Evolutionary conservation across 2,797 vertebrate species (phyloP).

Genomic region (Morelia viridis): DNA sequence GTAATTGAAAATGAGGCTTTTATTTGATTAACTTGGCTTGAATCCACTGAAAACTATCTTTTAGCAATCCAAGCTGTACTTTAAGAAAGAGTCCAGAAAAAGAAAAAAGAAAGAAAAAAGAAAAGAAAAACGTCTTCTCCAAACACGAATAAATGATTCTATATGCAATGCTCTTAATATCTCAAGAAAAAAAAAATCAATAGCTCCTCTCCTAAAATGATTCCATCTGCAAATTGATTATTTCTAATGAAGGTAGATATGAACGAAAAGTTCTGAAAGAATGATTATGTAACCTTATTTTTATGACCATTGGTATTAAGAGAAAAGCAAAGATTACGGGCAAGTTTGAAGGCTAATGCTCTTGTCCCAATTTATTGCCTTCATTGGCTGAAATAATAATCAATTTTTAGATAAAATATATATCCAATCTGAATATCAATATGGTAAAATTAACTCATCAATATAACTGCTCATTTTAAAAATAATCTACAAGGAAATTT

Average conservation of each 20-base stretch:
- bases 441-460: neutral
- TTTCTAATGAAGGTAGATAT: constrained; percentile 30
- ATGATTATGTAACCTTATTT: neutral
- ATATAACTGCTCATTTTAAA: neutral
- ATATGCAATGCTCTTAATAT: constrained; percentile 32
- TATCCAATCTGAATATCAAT: neutral
- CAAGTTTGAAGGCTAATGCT: constrained; percentile 16
- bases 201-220: constrained; percentile 14
- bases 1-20: neutral
- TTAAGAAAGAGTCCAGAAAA: neutral
- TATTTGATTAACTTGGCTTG: neutral
- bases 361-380: constrained; percentile 11
- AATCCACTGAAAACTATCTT: neutral
- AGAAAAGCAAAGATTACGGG: constrained; percentile 15
- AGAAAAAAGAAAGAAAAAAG: neutral
- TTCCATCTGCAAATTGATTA: constrained; percentile 27
- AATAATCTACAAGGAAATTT: neutral
- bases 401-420: neutral
- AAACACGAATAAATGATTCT: neutral
- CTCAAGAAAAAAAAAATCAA: neutral
- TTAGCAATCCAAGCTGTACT: neutral
- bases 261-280: constrained; percentile 7
- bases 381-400: constrained; percentile 4
- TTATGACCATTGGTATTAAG: constrained; percentile 8
- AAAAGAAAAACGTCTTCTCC: neutral